Percentiles rank a stretch among this genome's conserved stretches.
Evolutionary conservation across 2,113 vertebrate species (phyloP).

Genomic region (Hemiscyllium ocellatum): DNA sequence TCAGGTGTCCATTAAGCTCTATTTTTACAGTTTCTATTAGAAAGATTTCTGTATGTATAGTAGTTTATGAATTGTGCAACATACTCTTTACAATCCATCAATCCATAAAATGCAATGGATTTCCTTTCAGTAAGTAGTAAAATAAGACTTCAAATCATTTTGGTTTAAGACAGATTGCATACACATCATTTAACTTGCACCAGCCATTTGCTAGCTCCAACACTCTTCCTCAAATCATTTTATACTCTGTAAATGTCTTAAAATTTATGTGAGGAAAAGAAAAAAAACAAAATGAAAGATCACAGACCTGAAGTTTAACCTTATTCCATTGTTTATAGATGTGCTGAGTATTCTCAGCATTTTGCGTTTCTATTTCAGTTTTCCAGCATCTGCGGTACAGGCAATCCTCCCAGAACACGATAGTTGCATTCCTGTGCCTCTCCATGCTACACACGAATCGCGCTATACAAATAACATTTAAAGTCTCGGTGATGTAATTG

Average conservation of each 20-base stretch:
- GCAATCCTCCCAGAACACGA: too few relatives aligned
- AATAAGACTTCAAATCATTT: background rate
- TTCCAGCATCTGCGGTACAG: background rate
- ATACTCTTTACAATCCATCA: background rate
- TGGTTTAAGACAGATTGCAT: background rate
- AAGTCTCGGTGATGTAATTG: too few relatives aligned
- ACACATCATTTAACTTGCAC: background rate
- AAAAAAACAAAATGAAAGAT: background rate
- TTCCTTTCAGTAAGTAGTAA: background rate
- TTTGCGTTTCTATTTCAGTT: background rate
- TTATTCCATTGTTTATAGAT: background rate
- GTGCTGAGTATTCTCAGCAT: background rate
- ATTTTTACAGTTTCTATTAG: background rate
- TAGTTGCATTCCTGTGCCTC: too few relatives aligned
- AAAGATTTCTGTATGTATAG: background rate
- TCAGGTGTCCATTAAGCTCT: slow-evolving; percentile 2
- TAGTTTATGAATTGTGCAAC: background rate
- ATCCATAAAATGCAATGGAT: background rate
- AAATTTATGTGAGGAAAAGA: background rate
- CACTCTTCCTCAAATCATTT: background rate
- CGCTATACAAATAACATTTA: too few relatives aligned
- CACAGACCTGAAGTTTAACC: background rate
- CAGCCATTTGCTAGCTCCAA: background rate
- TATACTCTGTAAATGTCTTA: background rate
- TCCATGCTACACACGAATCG: too few relatives aligned